phyloP scores from a whole-genome alignment of 2,888 invertebrate genomes.

The Hypercompe scribonia region DNA sequence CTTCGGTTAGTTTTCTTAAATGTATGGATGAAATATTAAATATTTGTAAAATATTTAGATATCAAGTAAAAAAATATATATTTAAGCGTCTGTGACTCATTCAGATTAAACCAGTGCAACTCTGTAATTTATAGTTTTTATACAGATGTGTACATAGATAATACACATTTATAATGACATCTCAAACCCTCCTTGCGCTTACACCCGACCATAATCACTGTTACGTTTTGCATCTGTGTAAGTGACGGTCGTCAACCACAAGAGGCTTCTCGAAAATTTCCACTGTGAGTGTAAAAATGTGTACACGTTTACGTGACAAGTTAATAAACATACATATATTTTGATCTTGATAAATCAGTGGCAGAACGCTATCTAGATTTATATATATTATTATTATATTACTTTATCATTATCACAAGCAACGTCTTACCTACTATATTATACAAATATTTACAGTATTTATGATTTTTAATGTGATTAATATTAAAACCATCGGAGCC shows the following conservation, averaged over 20 bases:
- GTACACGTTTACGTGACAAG: conserved; percentile 68
- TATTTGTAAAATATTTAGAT: background rate
- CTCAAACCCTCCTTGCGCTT: background rate
- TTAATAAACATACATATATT: conserved; percentile 66
- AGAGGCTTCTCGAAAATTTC: conserved; percentile 57
- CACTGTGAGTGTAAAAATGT: conserved; percentile 51
- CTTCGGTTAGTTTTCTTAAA: background rate
- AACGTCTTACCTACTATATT: conserved; percentile 54
- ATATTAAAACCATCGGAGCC: conserved; percentile 34
- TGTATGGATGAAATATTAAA: background rate
- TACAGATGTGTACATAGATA: background rate
- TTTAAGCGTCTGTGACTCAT: too few relatives aligned
- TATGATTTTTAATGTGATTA: conserved; percentile 44
- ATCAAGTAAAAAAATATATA: background rate
- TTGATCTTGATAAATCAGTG: conserved; percentile 74
- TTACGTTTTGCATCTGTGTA: background rate
- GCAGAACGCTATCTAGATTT: conserved; percentile 66
- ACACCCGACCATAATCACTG: background rate
- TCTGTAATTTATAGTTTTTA: background rate
- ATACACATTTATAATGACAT: background rate
- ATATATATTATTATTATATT: conserved; percentile 31
- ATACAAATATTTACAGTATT: conserved; percentile 55
- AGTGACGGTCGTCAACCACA: background rate
- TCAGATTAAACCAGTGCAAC: background rate
- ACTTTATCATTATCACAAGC: conserved; percentile 54